Evolutionary conservation across 2,888 invertebrate genomes (phyloP), one percentile per base, ranked within the genome.

Genomic region (Fissipunctia ypsillon): DNA sequence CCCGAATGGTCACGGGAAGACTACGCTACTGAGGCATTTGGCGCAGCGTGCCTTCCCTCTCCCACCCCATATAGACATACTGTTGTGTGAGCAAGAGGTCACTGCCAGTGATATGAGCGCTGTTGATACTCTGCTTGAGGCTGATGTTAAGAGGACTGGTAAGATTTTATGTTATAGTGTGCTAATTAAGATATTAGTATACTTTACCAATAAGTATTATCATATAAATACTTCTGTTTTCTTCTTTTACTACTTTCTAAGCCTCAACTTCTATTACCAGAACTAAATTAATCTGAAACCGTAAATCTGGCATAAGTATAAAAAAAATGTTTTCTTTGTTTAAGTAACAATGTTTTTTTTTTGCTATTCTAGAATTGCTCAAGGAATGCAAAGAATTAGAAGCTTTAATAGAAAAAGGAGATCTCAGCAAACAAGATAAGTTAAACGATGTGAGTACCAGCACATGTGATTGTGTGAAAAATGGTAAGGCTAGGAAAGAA

Each of bases 1-100:
- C 38, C 99, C 99, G 0, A 99, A 99, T 93, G 99, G 99, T 0
- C 99, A 99, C 96, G 99, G 99, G 22, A 99, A 99, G 96, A 99
- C 99, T 0, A 99, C 99, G 0, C 94, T 99, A 41, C 95, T 99
- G 71, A 97, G 99, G 74, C 99, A 99, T 92, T 97, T 99, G 84
- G 98, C 99, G 0, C 97, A 98, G 71, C 97, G 99, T 84, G 98
- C 98, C 12, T 98, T 99, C 90, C 98, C 98, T 66, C 99, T 99
- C 88, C 99, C 99, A 1, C 98, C 99, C 0, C 99, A 98, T 88
- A 99, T 99, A 85, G 99, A 97, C 87, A 98, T 99, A 74, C 96
- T 99, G 74, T 98, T 99, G 88, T 99, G 99, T 93, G 99, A 99
- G 95, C 99, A 98, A 97, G 99, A 99, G 97, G 99, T 99, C 41